Evolutionary conservation across 2,888 invertebrate genomes (phyloP).

Genomic region (Thereva unica): DNA sequence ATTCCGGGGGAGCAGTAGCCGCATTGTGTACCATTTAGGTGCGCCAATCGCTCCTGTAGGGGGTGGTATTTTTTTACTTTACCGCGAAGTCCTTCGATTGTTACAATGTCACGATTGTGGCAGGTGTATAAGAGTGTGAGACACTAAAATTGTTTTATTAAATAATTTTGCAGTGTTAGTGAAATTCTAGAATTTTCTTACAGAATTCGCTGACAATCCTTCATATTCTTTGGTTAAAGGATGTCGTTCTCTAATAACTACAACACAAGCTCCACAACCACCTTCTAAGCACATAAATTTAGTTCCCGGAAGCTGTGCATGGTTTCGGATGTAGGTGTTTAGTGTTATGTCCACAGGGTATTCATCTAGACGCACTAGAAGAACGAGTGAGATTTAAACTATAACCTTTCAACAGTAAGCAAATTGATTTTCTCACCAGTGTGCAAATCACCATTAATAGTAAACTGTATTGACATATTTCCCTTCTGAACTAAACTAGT

Average conservation of each 20-base stretch:
- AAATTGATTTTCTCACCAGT: neutral
- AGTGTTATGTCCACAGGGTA: slow-evolving; percentile 54
- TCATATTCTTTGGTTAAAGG: slow-evolving; percentile 18
- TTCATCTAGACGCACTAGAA: no score
- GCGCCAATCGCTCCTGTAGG: slow-evolving; percentile 65
- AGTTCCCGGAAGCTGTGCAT: slow-evolving; percentile 61
- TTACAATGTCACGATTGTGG: slow-evolving; percentile 67
- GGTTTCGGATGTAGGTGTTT: slow-evolving; percentile 61
- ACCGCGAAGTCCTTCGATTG: slow-evolving; percentile 69
- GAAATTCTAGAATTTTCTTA: no score
- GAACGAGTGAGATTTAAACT: no score
- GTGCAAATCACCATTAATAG: slow-evolving; percentile 4
- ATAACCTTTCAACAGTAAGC: no score
- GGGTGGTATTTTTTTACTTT: slow-evolving; percentile 65
- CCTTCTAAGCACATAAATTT: slow-evolving; percentile 66
- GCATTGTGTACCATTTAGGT: slow-evolving; percentile 71
- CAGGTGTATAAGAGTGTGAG: slow-evolving; percentile 50
- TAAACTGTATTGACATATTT: slow-evolving; percentile 11
- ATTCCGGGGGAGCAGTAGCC: slow-evolving; percentile 77
- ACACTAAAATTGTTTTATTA: slow-evolving; percentile 24
- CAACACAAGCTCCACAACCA: slow-evolving; percentile 65
- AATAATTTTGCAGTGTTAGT: no score
- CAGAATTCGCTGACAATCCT: neutral
- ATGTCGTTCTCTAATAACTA: slow-evolving; percentile 49
- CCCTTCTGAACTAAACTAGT: no score